Base-by-base conservation (phyloP, 2,797 vertebrate species). In the Chloroceryle amazona region DNA sequence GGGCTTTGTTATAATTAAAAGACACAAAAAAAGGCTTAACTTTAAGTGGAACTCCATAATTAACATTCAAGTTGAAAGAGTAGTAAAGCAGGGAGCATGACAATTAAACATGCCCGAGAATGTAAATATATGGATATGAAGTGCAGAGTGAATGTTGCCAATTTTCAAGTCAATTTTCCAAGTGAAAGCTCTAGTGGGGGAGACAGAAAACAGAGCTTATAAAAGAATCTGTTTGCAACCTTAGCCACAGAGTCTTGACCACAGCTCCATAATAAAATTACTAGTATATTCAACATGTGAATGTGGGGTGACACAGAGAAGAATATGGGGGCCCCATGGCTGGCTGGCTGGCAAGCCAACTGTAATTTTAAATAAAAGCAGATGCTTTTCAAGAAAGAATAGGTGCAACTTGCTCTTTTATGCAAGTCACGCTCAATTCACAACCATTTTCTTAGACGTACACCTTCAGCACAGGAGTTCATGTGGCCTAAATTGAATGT, bases 401-500 rank as follows among this genome's bases (percentile, higher is more conserved):
- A 96, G 91, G 87, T 97, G 93, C 82, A 95, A 97, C 94, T 95
- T 61, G 86, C 75, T 90, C 92, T 97, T 97, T 97, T 95, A 97
- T 95, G 95, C 96, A 94, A 95, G 96, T 96, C 97, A 97, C 39
- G 95, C 96, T 96, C 96, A 96, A 97, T 96, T 96, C 97, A 81
- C 92, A 89, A 47, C 86, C 95, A 95, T 96, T 96, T 97, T 97
- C 95, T 97, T 96, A 97, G 93, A 96, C 86, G 96, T 96, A 80
- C 94, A 97, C 96, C 97, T 97, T 97, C 96, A 94, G 94, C 94
- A 97, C 90, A 96, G 97, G 82, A 91, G 86, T 93, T 97, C 96
- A 96, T 95, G 94, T 96, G 97, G 97, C 96, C 95, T 93, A 95
- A 97, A 97, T 96, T 96, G 94, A 96, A 97, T 90, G 93, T 92